Percentiles rank a stretch among this genome's conserved stretches.
Conservation (phyloP, 2,113 vertebrate species). For the Leptodactylus fuscus region DNA sequence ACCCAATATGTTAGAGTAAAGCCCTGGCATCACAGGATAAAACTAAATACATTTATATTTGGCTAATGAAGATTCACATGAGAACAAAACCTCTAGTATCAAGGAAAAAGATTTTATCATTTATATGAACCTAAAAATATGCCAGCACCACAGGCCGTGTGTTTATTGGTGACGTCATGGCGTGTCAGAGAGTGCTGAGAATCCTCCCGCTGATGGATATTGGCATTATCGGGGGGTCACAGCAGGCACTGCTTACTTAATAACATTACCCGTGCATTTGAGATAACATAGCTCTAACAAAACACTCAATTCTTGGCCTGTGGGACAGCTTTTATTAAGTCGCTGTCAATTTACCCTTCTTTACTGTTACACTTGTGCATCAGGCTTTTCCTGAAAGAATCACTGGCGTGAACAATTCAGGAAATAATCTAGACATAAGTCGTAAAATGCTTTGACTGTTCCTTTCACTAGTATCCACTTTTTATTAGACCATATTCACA, state of each 20-base stretch:
- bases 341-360: not conserved
- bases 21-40: not conserved
- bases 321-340: not conserved
- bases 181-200: conserved; percentile 59
- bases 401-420: not conserved
- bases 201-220: conserved; percentile 32
- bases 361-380: not conserved
- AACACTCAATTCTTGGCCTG: conserved; percentile 4
- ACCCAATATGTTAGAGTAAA: conserved; percentile 4
- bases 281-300: conserved; percentile 36
- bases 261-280: conserved; percentile 27
- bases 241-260: conserved; percentile 40
- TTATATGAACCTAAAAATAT: conserved; percentile 57
- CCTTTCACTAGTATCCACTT: not conserved
- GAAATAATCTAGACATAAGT: not conserved
- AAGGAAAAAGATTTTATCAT: conserved; percentile 55
- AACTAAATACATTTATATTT: conserved; percentile 38
- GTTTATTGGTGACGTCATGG: conserved; percentile 53
- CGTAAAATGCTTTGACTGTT: not conserved
- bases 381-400: not conserved
- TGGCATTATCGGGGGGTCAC: conserved; percentile 48
- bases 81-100: conserved; percentile 49
- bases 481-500: not conserved
- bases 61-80: conserved; percentile 59
- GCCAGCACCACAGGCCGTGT: conserved; percentile 18